Evolutionary conservation across 2,113 vertebrate species (phyloP).

Genomic region (Trinectes maculatus): DNA sequence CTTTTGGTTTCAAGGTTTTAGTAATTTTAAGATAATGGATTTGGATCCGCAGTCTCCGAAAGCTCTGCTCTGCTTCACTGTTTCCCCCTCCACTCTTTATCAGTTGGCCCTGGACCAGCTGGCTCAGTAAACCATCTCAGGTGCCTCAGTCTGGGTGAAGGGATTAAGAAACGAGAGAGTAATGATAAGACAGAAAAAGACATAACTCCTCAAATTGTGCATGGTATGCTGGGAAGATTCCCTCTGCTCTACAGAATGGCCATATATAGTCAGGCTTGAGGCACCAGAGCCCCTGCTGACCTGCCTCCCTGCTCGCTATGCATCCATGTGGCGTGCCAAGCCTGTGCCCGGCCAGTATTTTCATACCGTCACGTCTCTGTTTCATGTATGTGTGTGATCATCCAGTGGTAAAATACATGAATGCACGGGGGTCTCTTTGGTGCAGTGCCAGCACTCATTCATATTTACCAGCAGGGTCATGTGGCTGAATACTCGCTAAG

Average conservation of each 20-base stretch:
- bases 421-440: background rate
- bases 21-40: constrained; percentile 3
- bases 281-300: constrained; percentile 10
- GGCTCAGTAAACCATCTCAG: constrained; percentile 22
- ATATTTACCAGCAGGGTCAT: background rate
- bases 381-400: constrained; percentile 1
- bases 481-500: no score
- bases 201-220: constrained; percentile 44
- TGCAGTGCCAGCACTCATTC: background rate
- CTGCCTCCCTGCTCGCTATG: constrained; percentile 28
- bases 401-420: background rate
- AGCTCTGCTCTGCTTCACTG: background rate
- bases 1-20: background rate
- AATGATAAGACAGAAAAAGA: constrained; percentile 34
- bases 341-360: constrained; percentile 23
- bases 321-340: constrained; percentile 29
- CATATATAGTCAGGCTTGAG: constrained; percentile 61
- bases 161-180: constrained; percentile 13
- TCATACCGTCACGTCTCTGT: constrained; percentile 5
- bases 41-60: background rate
- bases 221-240: constrained; percentile 44
- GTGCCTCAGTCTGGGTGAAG: constrained; percentile 26
- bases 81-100: constrained; percentile 36
- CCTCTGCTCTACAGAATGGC: constrained; percentile 33
- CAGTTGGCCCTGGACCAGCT: constrained; percentile 50